Evolutionary conservation across 2,797 vertebrate species (phyloP), one percentile per base, ranked within the genome.

Genomic region (Mormyrops boulengeri): DNA sequence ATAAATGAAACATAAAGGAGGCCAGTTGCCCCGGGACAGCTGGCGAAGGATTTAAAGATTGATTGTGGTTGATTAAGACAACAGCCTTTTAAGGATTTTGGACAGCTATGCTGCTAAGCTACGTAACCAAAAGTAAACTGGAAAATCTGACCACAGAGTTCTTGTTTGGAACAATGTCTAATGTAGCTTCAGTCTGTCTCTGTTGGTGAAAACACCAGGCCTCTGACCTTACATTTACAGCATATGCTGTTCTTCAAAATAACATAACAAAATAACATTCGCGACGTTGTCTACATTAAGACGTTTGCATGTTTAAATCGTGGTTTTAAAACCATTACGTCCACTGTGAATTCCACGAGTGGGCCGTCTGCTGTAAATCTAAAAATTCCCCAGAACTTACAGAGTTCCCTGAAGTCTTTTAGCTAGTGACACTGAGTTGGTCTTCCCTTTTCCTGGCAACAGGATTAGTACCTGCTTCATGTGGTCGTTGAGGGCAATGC

Each of bases 401-500:
- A 73, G 26, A 34, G 66, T 9, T 84, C 44, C 30, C n/a, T 52
- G 82, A 17, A 50, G 47, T 85, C 22, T 52, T 85, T 52, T 52
- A 52, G n/a, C 4, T 9, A 85, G 84, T 26, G 49, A 52, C 6
- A 26, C 1, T 50, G n/a, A 85, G 26, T 14, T 6, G 22, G 9
- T 53, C 19, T 84, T 49, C 17, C 38, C 47, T 26, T 49, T 22
- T n/a, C 57, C 55, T 14, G 57, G 57, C 60, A n/a, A 55, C 49
- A 4, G 44, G 49, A 57, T 26, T 4, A 53, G 84, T 91, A 98
- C 97, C 97, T 97, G 95, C 77, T 98, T 98, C 96, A 98, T 97
- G 95, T 98, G 97, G 93, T 98, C 97, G 0, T 98, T 98, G 90
- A 98, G 96, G 0, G 97, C 96, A 0, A 97, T 96, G 55, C 97